A percentile compares a stretch with the other conserved stretches of the same genome.
These are phyloP conservation scores for Dryomyza anilis DNA, from an alignment of 2,888 invertebrate species.

Conservation along the genomic window DNA sequence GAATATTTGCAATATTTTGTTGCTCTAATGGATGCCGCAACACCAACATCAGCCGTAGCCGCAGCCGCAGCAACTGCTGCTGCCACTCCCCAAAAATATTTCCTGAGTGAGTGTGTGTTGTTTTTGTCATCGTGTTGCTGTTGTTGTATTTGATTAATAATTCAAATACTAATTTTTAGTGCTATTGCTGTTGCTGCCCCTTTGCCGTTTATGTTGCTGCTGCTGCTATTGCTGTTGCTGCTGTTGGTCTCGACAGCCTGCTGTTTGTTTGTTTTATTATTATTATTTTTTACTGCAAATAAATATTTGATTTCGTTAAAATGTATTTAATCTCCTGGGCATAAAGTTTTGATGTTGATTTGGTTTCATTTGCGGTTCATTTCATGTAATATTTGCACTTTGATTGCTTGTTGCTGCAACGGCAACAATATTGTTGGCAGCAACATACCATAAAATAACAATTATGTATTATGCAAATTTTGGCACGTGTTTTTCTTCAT, in stretches of 20 bases:
- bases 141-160: conserved; percentile 36
- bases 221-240: not conserved
- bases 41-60: not conserved
- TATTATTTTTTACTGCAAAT: conserved; percentile 35
- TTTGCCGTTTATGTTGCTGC: not conserved
- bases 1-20: conserved; percentile 24
- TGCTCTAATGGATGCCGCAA: conserved; percentile 3
- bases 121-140: conserved; percentile 10
- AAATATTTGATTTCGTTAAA: conserved; percentile 39
- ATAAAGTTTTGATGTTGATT: conserved; percentile 12
- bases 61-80: not conserved
- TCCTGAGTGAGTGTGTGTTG: not conserved
- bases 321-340: conserved; percentile 38
- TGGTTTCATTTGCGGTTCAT: conserved; percentile 20
- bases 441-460: too few relatives aligned
- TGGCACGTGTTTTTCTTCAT: too few relatives aligned
- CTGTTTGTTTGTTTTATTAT: conserved; percentile 5
- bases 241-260: not conserved
- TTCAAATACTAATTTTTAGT: conserved; percentile 33
- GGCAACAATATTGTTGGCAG: too few relatives aligned
- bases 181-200: not conserved
- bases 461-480: too few relatives aligned
- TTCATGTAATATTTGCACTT: conserved; percentile 34
- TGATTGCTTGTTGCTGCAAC: too few relatives aligned
- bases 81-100: not conserved